Conservation (phyloP, 2,113 vertebrate species). For the Orcinus orca region DNA sequence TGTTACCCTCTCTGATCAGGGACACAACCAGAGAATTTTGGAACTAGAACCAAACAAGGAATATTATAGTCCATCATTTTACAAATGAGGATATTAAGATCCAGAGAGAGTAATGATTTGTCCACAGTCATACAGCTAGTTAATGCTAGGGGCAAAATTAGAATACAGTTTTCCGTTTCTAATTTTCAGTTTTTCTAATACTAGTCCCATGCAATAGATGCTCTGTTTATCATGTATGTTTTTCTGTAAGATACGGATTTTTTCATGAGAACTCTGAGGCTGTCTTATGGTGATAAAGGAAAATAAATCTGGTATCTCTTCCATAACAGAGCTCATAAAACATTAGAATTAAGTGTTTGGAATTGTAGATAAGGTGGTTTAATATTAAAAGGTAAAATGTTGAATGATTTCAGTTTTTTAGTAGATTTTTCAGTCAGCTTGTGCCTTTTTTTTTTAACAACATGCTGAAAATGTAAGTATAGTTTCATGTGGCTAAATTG, state of each 20-base stretch:
- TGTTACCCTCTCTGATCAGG: background rate
- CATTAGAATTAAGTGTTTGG: background rate
- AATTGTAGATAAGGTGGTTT: background rate
- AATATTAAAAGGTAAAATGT: background rate
- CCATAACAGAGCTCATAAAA: background rate
- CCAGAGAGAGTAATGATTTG: background rate
- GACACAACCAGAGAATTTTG: background rate
- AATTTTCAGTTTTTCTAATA: background rate
- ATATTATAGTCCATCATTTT: background rate
- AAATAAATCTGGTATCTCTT: background rate
- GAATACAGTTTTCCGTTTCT: background rate
- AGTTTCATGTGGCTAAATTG: background rate
- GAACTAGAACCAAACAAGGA: background rate
- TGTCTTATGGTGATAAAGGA: background rate
- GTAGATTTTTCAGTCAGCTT: background rate
- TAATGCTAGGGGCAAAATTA: background rate
- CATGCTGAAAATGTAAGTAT: background rate
- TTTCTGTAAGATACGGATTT: background rate
- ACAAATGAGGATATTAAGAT: background rate
- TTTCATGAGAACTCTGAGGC: background rate
- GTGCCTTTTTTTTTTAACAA: background rate
- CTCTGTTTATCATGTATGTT: background rate
- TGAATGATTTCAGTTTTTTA: background rate
- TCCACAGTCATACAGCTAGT: background rate
- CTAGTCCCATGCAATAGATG: background rate